Percentiles rank a stretch among this genome's conserved stretches.
phyloP scores from a whole-genome alignment of 2,888 invertebrate genomes.

The Machimus atricapillus region DNA sequence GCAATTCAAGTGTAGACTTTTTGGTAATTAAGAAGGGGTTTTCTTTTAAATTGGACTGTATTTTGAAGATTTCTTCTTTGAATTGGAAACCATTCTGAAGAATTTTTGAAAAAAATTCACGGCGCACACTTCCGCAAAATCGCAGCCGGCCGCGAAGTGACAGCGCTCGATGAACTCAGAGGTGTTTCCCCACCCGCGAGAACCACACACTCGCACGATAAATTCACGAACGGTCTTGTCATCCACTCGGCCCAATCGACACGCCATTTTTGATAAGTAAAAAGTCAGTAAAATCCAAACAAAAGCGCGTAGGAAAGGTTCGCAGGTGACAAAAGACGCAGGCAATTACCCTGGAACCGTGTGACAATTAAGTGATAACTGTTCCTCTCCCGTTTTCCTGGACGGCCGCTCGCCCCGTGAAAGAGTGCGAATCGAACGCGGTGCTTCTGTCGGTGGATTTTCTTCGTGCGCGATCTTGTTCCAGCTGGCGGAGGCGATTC shows the following conservation, averaged over 20 bases:
- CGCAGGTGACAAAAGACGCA: background rate
- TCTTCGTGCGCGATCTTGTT: background rate
- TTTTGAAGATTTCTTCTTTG: background rate
- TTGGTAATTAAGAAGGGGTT: background rate
- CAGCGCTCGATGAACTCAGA: background rate
- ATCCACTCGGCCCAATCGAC: background rate
- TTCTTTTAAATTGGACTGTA: background rate
- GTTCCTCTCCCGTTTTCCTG: background rate
- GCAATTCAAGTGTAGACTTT: background rate
- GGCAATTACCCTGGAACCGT: background rate
- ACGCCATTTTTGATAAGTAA: background rate
- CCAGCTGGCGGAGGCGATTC: background rate
- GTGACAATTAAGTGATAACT: background rate
- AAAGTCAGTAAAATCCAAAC: slow-evolving; percentile 4
- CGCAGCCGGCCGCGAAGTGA: background rate
- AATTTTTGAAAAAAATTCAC: background rate
- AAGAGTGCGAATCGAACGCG: background rate
- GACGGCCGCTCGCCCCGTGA: background rate
- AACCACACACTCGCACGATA: background rate
- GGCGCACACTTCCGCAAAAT: background rate
- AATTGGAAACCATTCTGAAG: background rate
- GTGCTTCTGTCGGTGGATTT: background rate
- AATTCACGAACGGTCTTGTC: background rate
- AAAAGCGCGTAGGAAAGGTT: background rate
- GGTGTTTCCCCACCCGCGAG: background rate